A percentile compares a stretch with the other conserved stretches of the same genome.
Conservation (phyloP, 2,888 invertebrate species). For the Luperina testacea region DNA sequence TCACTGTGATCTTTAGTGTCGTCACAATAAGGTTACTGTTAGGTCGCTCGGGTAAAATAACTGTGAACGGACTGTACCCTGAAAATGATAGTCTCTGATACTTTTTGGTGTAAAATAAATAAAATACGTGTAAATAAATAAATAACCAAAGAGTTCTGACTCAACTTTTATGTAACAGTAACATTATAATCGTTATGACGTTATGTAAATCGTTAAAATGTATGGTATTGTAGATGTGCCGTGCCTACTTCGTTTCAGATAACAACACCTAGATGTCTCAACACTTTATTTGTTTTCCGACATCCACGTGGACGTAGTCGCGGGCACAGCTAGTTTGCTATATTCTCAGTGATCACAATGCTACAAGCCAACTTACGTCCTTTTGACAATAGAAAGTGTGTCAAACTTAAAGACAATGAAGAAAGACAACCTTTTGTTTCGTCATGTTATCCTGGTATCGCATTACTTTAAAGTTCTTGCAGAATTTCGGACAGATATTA, state of each 20-base stretch:
- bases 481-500: constrained; percentile 9
- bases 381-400: constrained; percentile 38
- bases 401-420: constrained; percentile 48
- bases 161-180: too few species aligned
- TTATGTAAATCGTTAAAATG: too few species aligned
- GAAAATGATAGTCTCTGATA: background rate
- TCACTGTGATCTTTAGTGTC: too few species aligned
- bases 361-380: constrained; percentile 32
- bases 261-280: background rate
- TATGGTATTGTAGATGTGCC: too few species aligned
- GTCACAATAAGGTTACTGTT: too few species aligned
- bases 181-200: too few species aligned
- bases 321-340: background rate
- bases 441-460: constrained; percentile 29
- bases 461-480: constrained; percentile 26
- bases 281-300: background rate
- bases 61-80: background rate
- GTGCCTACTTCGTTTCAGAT: background rate
- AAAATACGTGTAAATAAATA: background rate
- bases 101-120: background rate
- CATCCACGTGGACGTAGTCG: background rate
- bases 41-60: too few species aligned
- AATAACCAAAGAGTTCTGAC: background rate
- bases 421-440: constrained; percentile 47
- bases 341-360: constrained; percentile 34